Evolutionary conservation across 1,140 invertebrate species (phyloP), one percentile per base, ranked within the genome.

Genomic region (Drosophila azteca): DNA sequence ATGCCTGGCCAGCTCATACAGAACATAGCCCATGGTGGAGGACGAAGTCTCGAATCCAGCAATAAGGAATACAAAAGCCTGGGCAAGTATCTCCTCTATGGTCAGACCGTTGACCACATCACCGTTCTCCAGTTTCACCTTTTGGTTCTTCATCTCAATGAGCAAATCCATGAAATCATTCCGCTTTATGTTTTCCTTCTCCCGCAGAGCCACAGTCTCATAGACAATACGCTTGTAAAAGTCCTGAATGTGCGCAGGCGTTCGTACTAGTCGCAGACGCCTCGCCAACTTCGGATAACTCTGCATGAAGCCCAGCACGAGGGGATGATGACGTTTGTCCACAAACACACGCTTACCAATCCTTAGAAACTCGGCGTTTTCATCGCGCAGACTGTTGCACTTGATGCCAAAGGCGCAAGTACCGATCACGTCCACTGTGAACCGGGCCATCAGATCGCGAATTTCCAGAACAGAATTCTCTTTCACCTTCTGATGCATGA

Each of bases 31-130:
- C 63, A 95, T 92, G 1, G 93, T 92, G 2, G 92, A 92, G 5
- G 95, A 93, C 2, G 94, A 93, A 0, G 94, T 94, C 59, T 96
- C 95, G 75, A 94, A 95, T n/a, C 95, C 95, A 41, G 94, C 95
- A 6, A 94, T 52, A 61, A 94, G 92, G 45, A 92, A 92, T 0
- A 87, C 41, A 57, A 90, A 92, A 0, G 79, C 90, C n/a, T 93
- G 92, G 8, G 84, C 66, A 1, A 81, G 63, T n/a, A 92, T 84
- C 29, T 92, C 83, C 2, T 91, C 77, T 0, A 77, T 65, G 6
- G 70, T 75, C 2, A 87, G 22, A 5, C 79, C 62, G 20, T 41
- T 44, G 26, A 68, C 66, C 8, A 65, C 48, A 11, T 69, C 65
- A 6, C 64, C 77, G 8, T 45, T 76, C 3, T 71, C 77, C 26